These are phyloP conservation scores for Chionomys nivalis DNA, from an alignment of 2,113 vertebrate genomes.

Conservation along the genomic window DNA sequence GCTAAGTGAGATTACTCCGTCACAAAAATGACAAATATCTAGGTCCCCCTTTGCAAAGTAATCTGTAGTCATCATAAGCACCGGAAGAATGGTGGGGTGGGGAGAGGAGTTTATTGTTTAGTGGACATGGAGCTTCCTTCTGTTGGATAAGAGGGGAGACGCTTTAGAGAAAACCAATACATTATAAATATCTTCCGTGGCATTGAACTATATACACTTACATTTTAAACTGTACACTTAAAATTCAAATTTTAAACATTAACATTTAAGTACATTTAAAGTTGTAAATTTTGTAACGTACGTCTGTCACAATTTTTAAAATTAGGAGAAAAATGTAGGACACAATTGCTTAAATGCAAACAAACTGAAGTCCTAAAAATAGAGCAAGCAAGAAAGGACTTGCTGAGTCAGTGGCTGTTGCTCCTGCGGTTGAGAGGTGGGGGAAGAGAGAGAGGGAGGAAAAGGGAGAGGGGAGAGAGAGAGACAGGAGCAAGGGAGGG, in stretches of 20 bases:
- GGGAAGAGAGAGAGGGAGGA: accelerated
- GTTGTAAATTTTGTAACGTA: too few relatives aligned
- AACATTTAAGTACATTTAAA: not conserved
- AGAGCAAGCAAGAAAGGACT: not conserved
- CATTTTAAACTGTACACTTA: not conserved
- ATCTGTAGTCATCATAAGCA: not conserved
- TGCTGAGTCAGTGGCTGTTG: not conserved
- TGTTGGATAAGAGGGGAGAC: too few relatives aligned
- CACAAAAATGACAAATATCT: not conserved
- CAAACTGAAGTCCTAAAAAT: not conserved
- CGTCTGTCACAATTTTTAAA: not conserved
- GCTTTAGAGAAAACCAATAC: not conserved
- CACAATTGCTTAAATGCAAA: not conserved
- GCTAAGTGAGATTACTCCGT: not conserved
- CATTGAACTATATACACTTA: not conserved
- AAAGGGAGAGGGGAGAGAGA: accelerated
- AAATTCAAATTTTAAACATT: not conserved
- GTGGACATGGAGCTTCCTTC: not conserved
- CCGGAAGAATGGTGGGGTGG: too few relatives aligned
- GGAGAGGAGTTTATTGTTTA: not conserved
- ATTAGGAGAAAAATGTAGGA: not conserved
- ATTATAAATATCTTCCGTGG: not conserved
- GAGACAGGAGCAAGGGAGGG: not conserved
- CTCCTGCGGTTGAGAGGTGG: not conserved
- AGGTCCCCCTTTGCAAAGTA: not conserved